Percentiles rank a stretch among this genome's conserved stretches.
These are phyloP conservation scores for Drosophila nebulosa DNA, from an alignment of 1,140 invertebrate species.

Conservation along the genomic window DNA sequence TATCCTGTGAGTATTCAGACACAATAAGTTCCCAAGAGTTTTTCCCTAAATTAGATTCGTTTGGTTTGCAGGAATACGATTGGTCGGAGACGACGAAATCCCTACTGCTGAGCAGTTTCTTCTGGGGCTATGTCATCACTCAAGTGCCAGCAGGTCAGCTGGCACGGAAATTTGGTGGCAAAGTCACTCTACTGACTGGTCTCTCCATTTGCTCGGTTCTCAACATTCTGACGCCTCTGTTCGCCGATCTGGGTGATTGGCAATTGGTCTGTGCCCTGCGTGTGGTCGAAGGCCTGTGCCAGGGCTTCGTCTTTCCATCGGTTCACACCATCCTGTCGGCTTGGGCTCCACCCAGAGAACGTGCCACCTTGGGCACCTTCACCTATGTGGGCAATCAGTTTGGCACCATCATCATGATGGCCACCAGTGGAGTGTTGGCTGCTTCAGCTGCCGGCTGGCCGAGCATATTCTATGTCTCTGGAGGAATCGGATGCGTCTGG, in stretches of 20 bases:
- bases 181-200: conserved; percentile 84
- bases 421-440: conserved; percentile 86
- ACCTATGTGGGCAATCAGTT: conserved; percentile 86
- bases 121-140: conserved; percentile 84
- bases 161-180: conserved; percentile 85
- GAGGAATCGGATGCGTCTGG: conserved; percentile 84
- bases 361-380: conserved; percentile 83
- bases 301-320: conserved; percentile 90
- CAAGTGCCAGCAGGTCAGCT: conserved; percentile 86
- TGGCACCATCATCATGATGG: conserved; percentile 87
- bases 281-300: conserved; percentile 88
- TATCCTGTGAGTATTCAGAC: conserved; percentile 64
- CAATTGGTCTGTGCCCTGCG: conserved; percentile 84
- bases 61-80: conserved; percentile 81
- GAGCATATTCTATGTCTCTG: conserved; percentile 89
- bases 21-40: neutral
- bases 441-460: conserved; percentile 87
- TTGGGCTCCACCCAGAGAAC: conserved; percentile 86
- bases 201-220: conserved; percentile 82
- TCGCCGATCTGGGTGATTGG: conserved; percentile 82
- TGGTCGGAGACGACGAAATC: conserved; percentile 83
- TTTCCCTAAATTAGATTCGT: neutral
- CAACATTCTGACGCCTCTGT: conserved; percentile 81
- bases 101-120: conserved; percentile 85
- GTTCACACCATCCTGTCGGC: conserved; percentile 89